phyloP scores from a whole-genome alignment of 2,113 vertebrate species.

The Cranoglanis bouderius region DNA sequence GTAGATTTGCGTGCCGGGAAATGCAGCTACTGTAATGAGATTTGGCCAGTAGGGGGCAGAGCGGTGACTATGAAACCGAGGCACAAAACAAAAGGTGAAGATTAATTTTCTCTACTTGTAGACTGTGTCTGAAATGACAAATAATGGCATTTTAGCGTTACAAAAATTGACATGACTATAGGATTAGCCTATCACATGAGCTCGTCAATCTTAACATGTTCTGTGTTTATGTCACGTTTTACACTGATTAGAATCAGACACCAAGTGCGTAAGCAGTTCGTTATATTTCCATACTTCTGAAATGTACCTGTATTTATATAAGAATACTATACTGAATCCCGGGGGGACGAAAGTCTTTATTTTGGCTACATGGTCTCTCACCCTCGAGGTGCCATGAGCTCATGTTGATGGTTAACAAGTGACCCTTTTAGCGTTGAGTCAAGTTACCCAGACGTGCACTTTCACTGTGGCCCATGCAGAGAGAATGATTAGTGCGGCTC shows the following conservation, averaged over 20 bases:
- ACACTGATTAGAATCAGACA: background rate
- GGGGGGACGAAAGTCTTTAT: constrained; percentile 9
- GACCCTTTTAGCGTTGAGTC: constrained; percentile 38
- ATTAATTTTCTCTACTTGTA: background rate
- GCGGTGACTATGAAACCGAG: background rate
- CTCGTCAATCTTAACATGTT: background rate
- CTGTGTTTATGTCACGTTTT: background rate
- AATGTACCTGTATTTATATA: background rate
- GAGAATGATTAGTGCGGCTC: constrained; percentile 39
- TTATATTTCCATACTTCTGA: background rate
- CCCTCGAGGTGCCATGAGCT: constrained; percentile 37
- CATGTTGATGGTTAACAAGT: constrained; percentile 41
- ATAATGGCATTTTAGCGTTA: background rate
- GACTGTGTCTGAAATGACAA: background rate
- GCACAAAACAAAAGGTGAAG: background rate
- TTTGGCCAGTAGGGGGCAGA: constrained; percentile 35
- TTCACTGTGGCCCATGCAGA: constrained; percentile 51
- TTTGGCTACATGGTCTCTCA: constrained; percentile 36
- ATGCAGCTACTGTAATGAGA: background rate
- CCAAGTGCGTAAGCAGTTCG: background rate
- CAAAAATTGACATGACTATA: background rate
- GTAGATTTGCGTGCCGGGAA: background rate
- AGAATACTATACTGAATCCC: background rate
- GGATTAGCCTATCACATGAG: too few relatives aligned
- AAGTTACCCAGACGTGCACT: constrained; percentile 48